Conservation (phyloP, 2,113 vertebrate genomes). For the Ammospiza nelsoni region DNA sequence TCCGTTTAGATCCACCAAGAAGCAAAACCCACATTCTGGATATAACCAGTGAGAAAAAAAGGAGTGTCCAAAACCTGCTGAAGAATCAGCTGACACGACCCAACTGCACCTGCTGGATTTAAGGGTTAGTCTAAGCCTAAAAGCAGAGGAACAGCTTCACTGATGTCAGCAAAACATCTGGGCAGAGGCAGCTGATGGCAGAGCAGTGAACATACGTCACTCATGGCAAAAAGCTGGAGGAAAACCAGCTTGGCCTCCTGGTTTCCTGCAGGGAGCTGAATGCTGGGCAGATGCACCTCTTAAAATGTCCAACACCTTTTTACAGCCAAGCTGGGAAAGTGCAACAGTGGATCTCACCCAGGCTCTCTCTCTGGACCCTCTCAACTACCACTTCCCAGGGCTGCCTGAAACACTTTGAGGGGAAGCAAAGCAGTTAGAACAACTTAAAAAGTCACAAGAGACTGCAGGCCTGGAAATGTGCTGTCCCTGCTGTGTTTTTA, state of each 20-base stretch:
- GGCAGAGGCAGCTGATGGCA: neutral
- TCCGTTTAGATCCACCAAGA: neutral
- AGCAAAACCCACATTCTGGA: neutral
- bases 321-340: neutral
- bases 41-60: neutral
- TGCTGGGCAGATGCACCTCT: neutral
- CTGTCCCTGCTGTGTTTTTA: neutral
- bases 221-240: neutral
- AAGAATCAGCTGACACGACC: neutral
- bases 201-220: neutral
- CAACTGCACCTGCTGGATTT: neutral
- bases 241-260: neutral
- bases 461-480: neutral
- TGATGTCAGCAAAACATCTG: neutral
- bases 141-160: neutral
- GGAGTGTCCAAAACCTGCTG: neutral
- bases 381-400: neutral
- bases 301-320: neutral
- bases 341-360: neutral
- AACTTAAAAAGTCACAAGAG: neutral
- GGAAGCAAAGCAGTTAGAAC: neutral
- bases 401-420: neutral
- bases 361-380: neutral
- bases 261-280: neutral
- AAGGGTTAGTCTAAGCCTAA: neutral